Percentiles rank a stretch among this genome's conserved stretches.
phyloP scores from a whole-genome alignment of 2,797 vertebrate genomes.

The Schizothorax lantsangensis region DNA sequence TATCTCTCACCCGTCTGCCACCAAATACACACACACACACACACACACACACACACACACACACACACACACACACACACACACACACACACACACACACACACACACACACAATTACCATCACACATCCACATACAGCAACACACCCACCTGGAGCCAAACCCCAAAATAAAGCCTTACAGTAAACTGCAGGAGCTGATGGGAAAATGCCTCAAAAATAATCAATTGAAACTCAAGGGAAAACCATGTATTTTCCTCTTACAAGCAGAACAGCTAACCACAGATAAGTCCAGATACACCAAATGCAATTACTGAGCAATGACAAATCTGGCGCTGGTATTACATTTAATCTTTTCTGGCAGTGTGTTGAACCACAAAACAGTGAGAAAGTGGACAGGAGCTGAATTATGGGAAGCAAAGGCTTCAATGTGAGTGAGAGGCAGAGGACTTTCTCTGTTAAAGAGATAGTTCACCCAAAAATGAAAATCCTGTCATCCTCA shows the following conservation, averaged over 20 bases:
- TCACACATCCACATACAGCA: conserved; percentile 27
- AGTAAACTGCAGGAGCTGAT: conserved; percentile 4
- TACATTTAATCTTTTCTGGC: conserved; percentile 49
- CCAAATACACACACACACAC: conserved; percentile 11
- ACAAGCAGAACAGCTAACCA: conserved; percentile 28
- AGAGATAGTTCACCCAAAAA: not conserved
- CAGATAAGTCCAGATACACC: conserved; percentile 38
- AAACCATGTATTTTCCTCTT: conserved; percentile 44
- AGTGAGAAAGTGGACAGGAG: conserved; percentile 26
- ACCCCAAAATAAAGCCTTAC: not conserved
- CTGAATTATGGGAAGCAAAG: not conserved
- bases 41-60: conserved; percentile 20
- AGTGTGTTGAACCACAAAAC: conserved; percentile 17
- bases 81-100: conserved; percentile 21
- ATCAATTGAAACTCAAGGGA: conserved; percentile 29
- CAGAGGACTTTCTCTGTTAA: not conserved
- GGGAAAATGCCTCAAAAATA: conserved; percentile 31
- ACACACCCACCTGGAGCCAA: conserved; percentile 35
- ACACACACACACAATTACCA: conserved; percentile 16
- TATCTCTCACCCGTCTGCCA: conserved; percentile 65
- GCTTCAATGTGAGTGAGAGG: not conserved
- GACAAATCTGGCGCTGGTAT: conserved; percentile 23
- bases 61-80: conserved; percentile 26
- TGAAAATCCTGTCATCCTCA: not conserved
- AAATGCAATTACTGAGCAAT: conserved; percentile 47